Evolutionary conservation across 2,797 vertebrate genomes (phyloP), one percentile per base, ranked within the genome.

Genomic region (Hemitrygon akajei): DNA sequence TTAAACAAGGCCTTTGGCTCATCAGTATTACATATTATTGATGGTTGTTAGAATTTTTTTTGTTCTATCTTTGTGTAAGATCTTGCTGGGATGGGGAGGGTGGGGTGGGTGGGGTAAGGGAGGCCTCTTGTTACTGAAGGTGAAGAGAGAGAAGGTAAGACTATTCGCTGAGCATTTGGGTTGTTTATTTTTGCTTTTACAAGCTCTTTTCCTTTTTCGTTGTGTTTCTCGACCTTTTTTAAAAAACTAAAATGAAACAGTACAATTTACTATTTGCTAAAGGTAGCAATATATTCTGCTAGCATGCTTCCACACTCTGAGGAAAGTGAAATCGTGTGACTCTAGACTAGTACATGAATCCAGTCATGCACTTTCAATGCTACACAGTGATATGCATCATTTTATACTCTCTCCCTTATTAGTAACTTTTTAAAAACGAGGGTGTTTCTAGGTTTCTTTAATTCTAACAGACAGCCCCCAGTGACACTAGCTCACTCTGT

Each of bases 291-390:
- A 96, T 96, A 96, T 96, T 97, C 97, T 97, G 97, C 98, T 97
- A 96, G 98, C 98, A 99, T 99, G 99, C 98, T 98, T 97, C 96
- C 97, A 97, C 97, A 98, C 97, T 98, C 96, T 95, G 97, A 97
- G 97, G 98, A 97, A 75, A 86, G 22, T 56, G 25, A 86, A 75
- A 97, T 97, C 96, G 95, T 97, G 97, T 97, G 97, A 95, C 95
- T 97, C 96, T 97, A 97, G 97, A 98, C 97, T 97, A 97, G 97
- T 98, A 97, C 97, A 97, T 97, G 97, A 97, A 97, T 97, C 97
- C 97, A 97, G 97, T 98, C 98, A 97, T 98, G 98, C 98, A 99
- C 98, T 99, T 99, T 98, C 98, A 98, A 98, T 97, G 98, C 98
- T 97, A 98, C 96, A 97, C 97, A 97, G 98, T 98, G 97, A 98